Percentiles rank a stretch among this genome's conserved stretches.
These are phyloP conservation scores for Drosophila atripex DNA, from an alignment of 2,888 invertebrate species.

Conservation along the genomic window DNA sequence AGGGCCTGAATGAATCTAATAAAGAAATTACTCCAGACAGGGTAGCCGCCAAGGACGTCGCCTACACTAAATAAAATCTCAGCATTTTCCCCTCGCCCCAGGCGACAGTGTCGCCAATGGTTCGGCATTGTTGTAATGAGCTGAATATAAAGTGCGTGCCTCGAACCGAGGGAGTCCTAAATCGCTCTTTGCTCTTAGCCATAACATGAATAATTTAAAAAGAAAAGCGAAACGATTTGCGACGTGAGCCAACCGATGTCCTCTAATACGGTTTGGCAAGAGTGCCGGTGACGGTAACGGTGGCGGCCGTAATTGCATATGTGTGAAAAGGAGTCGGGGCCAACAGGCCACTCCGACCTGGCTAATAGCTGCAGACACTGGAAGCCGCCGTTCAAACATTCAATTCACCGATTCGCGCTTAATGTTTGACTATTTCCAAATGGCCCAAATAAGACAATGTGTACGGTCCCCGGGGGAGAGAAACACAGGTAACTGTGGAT, in stretches of 20 bases:
- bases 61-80: slow-evolving; percentile 40
- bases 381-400: slow-evolving; percentile 44
- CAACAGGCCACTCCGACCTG: slow-evolving; percentile 17
- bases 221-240: slow-evolving; percentile 54
- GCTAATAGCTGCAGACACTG: slow-evolving; percentile 34
- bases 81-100: slow-evolving; percentile 16
- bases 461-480: slow-evolving; percentile 2
- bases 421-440: slow-evolving; percentile 45
- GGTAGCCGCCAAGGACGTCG: slow-evolving; percentile 52
- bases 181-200: slow-evolving; percentile 63
- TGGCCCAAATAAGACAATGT: slow-evolving; percentile 37
- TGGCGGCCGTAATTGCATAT: slow-evolving; percentile 40
- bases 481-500: slow-evolving; percentile 20
- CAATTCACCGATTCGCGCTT: slow-evolving; percentile 50
- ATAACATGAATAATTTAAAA: slow-evolving; percentile 70
- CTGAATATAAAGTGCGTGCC: slow-evolving; percentile 74
- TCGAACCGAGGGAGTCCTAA: slow-evolving; percentile 31
- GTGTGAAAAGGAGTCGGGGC: slow-evolving; percentile 28
- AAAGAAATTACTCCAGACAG: slow-evolving; percentile 73
- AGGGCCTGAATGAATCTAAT: slow-evolving; percentile 68
- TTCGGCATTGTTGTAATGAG: slow-evolving; percentile 65
- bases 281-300: slow-evolving; percentile 4
- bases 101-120: slow-evolving; percentile 65
- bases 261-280: slow-evolving; percentile 39
- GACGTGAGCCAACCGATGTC: slow-evolving; percentile 39